Percentiles rank a stretch among this genome's conserved stretches.
Evolutionary conservation across 2,113 vertebrate species (phyloP).

Genomic region (Hydrolagus affinis): DNA sequence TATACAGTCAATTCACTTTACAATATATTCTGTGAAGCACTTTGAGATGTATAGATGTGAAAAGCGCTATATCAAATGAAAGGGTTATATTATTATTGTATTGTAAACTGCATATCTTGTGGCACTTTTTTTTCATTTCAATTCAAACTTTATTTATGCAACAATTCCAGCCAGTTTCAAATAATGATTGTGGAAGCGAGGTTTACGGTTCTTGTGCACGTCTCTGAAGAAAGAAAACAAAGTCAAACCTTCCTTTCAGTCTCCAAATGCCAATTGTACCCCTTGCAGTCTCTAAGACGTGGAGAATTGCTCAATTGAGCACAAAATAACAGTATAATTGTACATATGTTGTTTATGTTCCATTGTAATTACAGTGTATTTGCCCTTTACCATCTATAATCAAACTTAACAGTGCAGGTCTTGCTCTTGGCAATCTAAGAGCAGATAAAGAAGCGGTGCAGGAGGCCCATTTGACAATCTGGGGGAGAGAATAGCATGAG

Average conservation of each 20-base stretch:
- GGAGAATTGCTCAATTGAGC: background rate
- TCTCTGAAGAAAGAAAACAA: too few species aligned
- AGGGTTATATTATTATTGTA: too few species aligned
- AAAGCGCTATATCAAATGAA: too few species aligned
- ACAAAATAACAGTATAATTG: conserved; percentile 15
- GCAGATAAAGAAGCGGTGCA: background rate
- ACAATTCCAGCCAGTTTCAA: background rate
- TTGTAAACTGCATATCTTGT: too few species aligned
- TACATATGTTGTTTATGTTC: background rate
- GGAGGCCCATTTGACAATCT: background rate
- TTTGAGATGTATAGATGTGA: too few species aligned
- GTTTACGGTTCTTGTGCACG: too few species aligned
- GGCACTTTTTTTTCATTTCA: too few species aligned
- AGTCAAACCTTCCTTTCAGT: too few species aligned
- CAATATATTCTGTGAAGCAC: too few species aligned
- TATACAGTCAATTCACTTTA: too few species aligned
- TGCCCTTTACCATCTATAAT: conserved; percentile 12
- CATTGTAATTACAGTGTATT: conserved; percentile 13
- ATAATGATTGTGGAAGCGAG: background rate
- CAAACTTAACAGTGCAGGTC: background rate
- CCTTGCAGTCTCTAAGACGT: background rate
- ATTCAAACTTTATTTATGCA: too few species aligned
- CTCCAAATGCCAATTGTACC: too few species aligned
- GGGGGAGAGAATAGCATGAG: background rate
- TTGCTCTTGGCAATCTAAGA: background rate